Evolutionary conservation across 2,888 invertebrate genomes (phyloP), one percentile per base, ranked within the genome.

Genomic region (Meghimatium bilineatum): DNA sequence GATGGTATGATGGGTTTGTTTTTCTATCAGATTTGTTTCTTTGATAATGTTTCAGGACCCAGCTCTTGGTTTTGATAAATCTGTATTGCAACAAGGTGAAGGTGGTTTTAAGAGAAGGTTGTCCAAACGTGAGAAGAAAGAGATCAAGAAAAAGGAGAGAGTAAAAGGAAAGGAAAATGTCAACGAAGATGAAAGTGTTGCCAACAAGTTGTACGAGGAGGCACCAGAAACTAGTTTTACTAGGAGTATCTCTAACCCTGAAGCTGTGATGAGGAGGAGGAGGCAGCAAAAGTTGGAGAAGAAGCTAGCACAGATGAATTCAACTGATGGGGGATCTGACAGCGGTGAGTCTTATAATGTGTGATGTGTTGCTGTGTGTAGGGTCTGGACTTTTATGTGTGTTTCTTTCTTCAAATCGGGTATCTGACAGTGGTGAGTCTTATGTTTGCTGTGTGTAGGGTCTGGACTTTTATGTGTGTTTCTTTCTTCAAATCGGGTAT

Each of bases 161-260:
- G 92, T 93, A 83, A 87, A 88, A 85, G 89, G 89, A 77, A 90
- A 90, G 78, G 89, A 90, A 85, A 89, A 90, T 83, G 80, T 88
- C 38, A 88, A 87, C 23, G 87, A 88, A 44, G 82, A 83, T 26
- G 89, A 89, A 71, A 88, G 89, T 56, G 91, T 93, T 72, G 93
- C 93, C 38, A 92, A 93, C 82, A 90, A 92, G 79, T 89, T 94
- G 77, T 94, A 94, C 88, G 96, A 91, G 66, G 99, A 99, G 95
- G 94, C 99, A 90, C 99, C 99, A 44, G 98, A 99, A 94, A 99
- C 98, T 80, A 98, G 91, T 85, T 99, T 99, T 94, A 99, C 99
- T 77, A 95, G 99, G 91, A 99, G 98, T 91, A 99, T 99, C 93
- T 99, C 99, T 87, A 99, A 99, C 95, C 99, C 99, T 5, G 99